phyloP scores from a whole-genome alignment of 2,888 invertebrate genomes.

The Agonum fuliginosum region DNA sequence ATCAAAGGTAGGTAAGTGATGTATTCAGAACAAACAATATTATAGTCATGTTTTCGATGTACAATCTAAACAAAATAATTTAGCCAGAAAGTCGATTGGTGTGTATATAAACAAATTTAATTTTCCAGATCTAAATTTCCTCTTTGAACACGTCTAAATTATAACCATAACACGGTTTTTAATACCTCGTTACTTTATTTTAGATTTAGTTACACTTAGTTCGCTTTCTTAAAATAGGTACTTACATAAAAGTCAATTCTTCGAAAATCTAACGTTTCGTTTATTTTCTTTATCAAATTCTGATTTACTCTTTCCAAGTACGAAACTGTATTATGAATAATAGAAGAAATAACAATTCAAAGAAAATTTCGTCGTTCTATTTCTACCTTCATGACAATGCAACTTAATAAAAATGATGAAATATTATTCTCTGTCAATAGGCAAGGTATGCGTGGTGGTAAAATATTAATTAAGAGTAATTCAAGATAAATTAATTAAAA shows the following conservation, averaged over 20 bases:
- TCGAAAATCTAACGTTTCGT: not conserved
- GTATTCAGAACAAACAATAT: too few relatives aligned
- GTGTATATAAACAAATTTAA: conserved; percentile 16
- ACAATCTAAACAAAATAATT: too few relatives aligned
- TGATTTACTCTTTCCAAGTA: too few relatives aligned
- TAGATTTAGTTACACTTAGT: conserved; percentile 32
- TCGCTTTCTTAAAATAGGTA: conserved; percentile 6
- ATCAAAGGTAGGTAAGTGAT: too few relatives aligned
- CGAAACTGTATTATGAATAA: too few relatives aligned
- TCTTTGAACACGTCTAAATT: conserved; percentile 32
- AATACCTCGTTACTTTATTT: conserved; percentile 37
- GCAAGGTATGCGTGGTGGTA: too few relatives aligned
- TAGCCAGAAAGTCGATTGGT: conserved; percentile 14
- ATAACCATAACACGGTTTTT: conserved; percentile 28
- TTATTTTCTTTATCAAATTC: too few relatives aligned
- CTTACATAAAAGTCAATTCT: not conserved
- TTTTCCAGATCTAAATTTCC: not conserved
- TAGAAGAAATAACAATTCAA: too few relatives aligned
- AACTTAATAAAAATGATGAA: conserved; percentile 9
- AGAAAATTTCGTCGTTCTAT: too few relatives aligned
- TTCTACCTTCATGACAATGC: not conserved
- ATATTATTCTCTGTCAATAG: conserved; percentile 20
- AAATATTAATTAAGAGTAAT: conserved; percentile 55
- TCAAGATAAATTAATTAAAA: conserved; percentile 54
- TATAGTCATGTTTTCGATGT: too few relatives aligned